Evolutionary conservation across 2,797 vertebrate species (phyloP).

Genomic region (Rhadinocentrus ornatus): DNA sequence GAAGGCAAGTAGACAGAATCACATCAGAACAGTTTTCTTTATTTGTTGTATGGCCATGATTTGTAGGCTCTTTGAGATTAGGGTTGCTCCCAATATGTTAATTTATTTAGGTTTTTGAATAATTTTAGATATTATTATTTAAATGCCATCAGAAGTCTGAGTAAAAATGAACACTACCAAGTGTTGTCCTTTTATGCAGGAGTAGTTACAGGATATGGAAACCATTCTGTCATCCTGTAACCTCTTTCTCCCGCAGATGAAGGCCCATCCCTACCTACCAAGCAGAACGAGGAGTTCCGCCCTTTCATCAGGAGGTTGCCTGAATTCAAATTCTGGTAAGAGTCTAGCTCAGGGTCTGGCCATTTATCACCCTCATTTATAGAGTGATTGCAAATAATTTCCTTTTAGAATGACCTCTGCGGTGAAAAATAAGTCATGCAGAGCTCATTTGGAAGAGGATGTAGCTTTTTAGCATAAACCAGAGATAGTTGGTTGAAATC

Average conservation of each 20-base stretch:
- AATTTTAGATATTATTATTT: background rate
- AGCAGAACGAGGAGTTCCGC: slow-evolving; percentile 98
- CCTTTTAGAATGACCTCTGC: slow-evolving; percentile 22
- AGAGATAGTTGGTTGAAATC: background rate
- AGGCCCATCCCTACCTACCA: slow-evolving; percentile 94
- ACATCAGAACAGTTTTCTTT: background rate
- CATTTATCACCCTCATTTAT: background rate
- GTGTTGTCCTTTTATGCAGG: background rate
- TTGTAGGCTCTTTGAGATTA: background rate
- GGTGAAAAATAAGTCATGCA: slow-evolving; percentile 21
- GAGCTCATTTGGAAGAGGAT: slow-evolving; percentile 28
- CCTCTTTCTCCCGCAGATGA: slow-evolving; percentile 84
- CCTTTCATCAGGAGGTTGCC: slow-evolving; percentile 98
- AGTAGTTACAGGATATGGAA: background rate
- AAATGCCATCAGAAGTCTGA: background rate
- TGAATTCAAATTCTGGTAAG: slow-evolving; percentile 99
- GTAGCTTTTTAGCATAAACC: slow-evolving; percentile 16
- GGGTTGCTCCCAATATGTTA: background rate
- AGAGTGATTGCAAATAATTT: slow-evolving; percentile 24
- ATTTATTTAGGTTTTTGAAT: slow-evolving; percentile 8
- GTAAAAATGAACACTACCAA: background rate
- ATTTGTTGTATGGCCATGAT: background rate
- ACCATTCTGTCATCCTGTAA: slow-evolving; percentile 4
- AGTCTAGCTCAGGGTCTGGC: slow-evolving; percentile 20
- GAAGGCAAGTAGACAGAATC: slow-evolving; percentile 86